Conservation (phyloP, 1,140 invertebrate species). For the Drosophila santomea region DNA sequence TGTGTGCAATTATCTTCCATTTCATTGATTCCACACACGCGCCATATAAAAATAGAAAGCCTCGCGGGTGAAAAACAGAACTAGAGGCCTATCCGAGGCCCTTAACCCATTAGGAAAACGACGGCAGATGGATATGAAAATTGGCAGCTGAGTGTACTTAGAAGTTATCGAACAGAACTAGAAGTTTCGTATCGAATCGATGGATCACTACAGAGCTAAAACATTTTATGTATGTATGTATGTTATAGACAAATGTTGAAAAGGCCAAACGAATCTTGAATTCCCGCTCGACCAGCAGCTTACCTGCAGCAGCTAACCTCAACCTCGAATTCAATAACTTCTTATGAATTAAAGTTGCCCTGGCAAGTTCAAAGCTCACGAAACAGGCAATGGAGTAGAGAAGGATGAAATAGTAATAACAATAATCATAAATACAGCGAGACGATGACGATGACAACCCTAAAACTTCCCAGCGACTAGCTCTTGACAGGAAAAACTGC, state of each 20-base stretch:
- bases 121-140: constrained; percentile 15
- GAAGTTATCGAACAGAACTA: not conserved
- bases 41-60: constrained; percentile 73
- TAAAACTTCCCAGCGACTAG: constrained; percentile 44
- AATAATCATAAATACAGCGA: constrained; percentile 68
- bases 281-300: constrained; percentile 35
- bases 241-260: not conserved
- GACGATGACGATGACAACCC: constrained; percentile 76
- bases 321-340: constrained; percentile 50
- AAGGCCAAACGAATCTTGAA: constrained; percentile 15
- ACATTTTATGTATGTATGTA: not conserved
- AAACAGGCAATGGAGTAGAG: constrained; percentile 2
- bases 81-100: constrained; percentile 41
- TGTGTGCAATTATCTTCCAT: constrained; percentile 77
- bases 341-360: constrained; percentile 37
- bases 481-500: constrained; percentile 54
- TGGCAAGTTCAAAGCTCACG: constrained; percentile 63
- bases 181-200: not conserved
- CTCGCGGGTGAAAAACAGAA: constrained; percentile 38
- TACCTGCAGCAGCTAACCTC: constrained; percentile 35
- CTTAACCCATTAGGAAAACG: constrained; percentile 46
- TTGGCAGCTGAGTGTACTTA: constrained; percentile 8
- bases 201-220: not conserved
- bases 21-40: constrained; percentile 74
- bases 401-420: constrained; percentile 63